These are phyloP conservation scores for Caiman crocodilus DNA, from an alignment of 2,797 vertebrate genomes.

Conservation along the genomic window DNA sequence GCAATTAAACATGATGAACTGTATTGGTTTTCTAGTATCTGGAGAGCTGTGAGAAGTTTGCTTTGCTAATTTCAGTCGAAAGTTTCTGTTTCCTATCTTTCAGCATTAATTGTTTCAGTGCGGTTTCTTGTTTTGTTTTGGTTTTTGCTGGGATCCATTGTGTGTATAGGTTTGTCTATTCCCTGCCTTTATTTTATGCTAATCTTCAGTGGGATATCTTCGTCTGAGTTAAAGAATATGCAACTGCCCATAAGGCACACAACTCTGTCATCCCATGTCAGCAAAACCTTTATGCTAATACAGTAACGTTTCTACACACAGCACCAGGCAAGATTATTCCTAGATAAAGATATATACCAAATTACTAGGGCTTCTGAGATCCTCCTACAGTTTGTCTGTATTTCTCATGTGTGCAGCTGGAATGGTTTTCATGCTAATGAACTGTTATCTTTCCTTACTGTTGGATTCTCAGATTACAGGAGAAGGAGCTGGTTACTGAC, in stretches of 20 bases:
- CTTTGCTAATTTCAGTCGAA: not conserved
- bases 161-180: not conserved
- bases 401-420: not conserved
- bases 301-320: not conserved
- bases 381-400: not conserved
- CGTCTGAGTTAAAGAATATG: not conserved
- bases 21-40: not conserved
- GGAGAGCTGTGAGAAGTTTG: not conserved
- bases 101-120: accelerated
- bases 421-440: not conserved
- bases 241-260: accelerated
- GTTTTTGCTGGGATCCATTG: accelerated
- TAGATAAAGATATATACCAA: not conserved
- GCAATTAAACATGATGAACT: not conserved
- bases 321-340: not conserved
- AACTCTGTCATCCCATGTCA: not conserved
- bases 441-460: not conserved
- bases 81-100: not conserved
- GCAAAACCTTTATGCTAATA: not conserved
- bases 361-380: not conserved
- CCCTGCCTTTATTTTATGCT: not conserved
- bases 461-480: not conserved
- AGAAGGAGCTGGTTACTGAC: not conserved
- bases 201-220: not conserved
- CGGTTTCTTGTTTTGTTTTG: not conserved